Evolutionary conservation across 2,888 invertebrate genomes (phyloP), one percentile per base, ranked within the genome.

Genomic region (Callimorpha dominula): DNA sequence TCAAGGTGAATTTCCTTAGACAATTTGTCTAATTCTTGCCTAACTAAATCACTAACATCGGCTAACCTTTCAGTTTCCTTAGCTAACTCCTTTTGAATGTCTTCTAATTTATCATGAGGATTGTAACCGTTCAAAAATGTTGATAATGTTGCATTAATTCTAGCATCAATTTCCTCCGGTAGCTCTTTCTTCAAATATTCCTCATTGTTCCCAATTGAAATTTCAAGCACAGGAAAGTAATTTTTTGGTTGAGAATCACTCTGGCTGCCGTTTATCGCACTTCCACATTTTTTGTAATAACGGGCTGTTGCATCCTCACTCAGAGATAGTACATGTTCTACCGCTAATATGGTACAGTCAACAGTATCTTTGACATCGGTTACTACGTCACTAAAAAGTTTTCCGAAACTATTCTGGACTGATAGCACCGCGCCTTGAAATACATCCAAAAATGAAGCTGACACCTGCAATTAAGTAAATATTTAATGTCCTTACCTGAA

Each of bases 261-360:
- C 20, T 31, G 52, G 6, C 77, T 70, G 40, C 54, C 70, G 54
- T 73, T 79, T 71, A 75, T 78, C 14, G 68, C 72, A 69, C 75
- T 60, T 60, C 31, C 77, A 75, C 87, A 87, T 77, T 82, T 84
- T 4, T 85, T 73, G 75, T 86, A 78, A 74, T 84, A 83, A 62
- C 79, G 82, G 63, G 75, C 66, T 40, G 83, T 75, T 54, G 83
- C 80, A 46, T 82, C 81, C 7, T 77, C 74, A 73, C 75, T 81
- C 42, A 83, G 72, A 15, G 82, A 79, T 49, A 93, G 76, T n/a
- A 88, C 91, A 79, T 91, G 85, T 84, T 93, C 92, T 50, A 94
- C 89, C 0, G 93, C 92, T 57, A 91, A 84, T 76, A 94, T 86
- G 5, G 94, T 92, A 76, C 94, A 94, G 62, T 93, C 92, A 49